A percentile compares a stretch with the other conserved stretches of the same genome.
Evolutionary conservation across 1,140 invertebrate genomes (phyloP).

Genomic region (Theocolax elegans): DNA sequence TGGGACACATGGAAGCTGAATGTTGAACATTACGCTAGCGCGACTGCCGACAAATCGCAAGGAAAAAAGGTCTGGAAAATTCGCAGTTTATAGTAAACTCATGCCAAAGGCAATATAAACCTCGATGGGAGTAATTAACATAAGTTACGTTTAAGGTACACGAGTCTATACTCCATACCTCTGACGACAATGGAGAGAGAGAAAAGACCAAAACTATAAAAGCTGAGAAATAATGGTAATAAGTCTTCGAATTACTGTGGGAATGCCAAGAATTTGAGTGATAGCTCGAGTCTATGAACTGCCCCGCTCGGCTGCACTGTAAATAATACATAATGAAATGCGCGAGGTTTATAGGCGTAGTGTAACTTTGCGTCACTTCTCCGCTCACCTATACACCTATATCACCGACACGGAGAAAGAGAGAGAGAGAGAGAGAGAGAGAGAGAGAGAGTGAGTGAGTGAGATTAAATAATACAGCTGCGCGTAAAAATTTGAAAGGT

Average conservation of each 20-base stretch:
- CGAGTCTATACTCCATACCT: background rate
- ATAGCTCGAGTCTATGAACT: too few relatives aligned
- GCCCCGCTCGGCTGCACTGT: background rate
- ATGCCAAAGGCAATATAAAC: slow-evolving; percentile 13
- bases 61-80: background rate
- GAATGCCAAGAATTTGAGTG: slow-evolving; percentile 8
- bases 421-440: background rate
- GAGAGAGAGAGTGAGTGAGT: background rate
- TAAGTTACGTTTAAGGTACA: background rate
- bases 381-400: too few relatives aligned
- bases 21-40: too few relatives aligned
- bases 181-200: background rate
- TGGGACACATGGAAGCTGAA: too few relatives aligned
- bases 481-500: too few relatives aligned
- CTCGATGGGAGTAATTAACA: background rate
- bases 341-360: slow-evolving; percentile 4
- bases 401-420: background rate
- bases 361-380: slow-evolving; percentile 11
- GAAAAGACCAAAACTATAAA: background rate
- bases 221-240: slow-evolving; percentile 18
- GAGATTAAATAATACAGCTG: too few relatives aligned
- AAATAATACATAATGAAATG: slow-evolving; percentile 14
- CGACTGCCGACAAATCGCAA: background rate
- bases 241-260: slow-evolving; percentile 21
- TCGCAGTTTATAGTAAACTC: background rate